Evolutionary conservation across 2,888 invertebrate species (phyloP).

Genomic region (Orthonychiurus folsomi): DNA sequence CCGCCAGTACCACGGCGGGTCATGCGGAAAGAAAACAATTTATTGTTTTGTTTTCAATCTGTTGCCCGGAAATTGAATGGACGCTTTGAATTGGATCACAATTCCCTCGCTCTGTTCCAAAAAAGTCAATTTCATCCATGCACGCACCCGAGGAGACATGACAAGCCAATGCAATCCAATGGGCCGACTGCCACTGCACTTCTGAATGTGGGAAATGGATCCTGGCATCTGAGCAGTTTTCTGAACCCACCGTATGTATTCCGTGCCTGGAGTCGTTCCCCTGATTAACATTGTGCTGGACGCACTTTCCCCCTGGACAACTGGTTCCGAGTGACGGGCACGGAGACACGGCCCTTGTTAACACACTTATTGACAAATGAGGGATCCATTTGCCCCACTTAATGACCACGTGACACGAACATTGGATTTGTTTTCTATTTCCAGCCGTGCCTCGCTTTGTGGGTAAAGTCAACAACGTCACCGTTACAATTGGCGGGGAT

Average conservation of each 20-base stretch:
- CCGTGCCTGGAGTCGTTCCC: slow-evolving; percentile 32
- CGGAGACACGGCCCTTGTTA: no score
- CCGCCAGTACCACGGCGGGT: not conserved
- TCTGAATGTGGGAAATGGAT: not conserved
- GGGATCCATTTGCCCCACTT: not conserved
- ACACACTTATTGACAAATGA: no score
- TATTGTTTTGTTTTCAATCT: not conserved
- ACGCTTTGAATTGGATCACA: not conserved
- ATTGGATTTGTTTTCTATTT: slow-evolving; percentile 42
- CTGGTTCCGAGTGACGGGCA: no score
- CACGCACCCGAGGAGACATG: not conserved
- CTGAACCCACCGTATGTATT: no score
- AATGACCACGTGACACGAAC: not conserved
- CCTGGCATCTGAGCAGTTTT: no score
- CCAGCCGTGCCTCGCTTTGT: slow-evolving; percentile 71
- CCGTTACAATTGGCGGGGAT: slow-evolving; percentile 73
- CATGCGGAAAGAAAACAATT: not conserved
- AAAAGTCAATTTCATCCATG: not conserved
- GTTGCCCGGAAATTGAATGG: not conserved
- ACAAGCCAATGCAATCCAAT: no score
- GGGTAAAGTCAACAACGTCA: slow-evolving; percentile 71
- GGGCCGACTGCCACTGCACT: no score
- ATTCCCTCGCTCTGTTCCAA: no score
- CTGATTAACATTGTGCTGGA: slow-evolving; percentile 34
- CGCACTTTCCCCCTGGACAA: no score